Evolutionary conservation across 2,888 invertebrate genomes (phyloP).

Genomic region (Plutella xylostella): DNA sequence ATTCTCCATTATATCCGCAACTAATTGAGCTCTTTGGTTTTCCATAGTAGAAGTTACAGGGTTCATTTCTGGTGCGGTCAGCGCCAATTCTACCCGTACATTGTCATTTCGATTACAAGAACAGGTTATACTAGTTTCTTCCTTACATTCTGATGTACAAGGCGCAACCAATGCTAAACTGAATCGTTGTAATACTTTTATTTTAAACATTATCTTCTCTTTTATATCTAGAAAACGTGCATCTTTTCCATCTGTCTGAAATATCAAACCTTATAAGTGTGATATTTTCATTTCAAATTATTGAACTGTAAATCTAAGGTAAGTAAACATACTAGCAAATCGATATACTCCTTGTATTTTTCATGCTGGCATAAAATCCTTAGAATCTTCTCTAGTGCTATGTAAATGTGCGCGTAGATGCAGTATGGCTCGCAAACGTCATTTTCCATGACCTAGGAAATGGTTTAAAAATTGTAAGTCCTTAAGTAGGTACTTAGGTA

Average conservation of each 20-base stretch:
- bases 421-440: constrained; percentile 59
- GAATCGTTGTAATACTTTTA: constrained; percentile 58
- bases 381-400: constrained; percentile 59
- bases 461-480: constrained; percentile 1
- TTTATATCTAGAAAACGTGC: constrained; percentile 45
- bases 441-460: constrained; percentile 51
- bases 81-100: too few species aligned
- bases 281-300: too few species aligned
- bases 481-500: neutral
- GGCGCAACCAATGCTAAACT: constrained; percentile 51
- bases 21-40: constrained; percentile 46
- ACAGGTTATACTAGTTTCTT: constrained; percentile 23
- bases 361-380: constrained; percentile 47
- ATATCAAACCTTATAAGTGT: neutral
- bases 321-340: constrained; percentile 34
- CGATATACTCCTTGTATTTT: constrained; percentile 50
- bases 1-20: constrained; percentile 56
- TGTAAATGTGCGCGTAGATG: constrained; percentile 56
- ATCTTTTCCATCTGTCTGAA: constrained; percentile 48
- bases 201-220: constrained; percentile 53
- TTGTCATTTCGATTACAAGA: constrained; percentile 42
- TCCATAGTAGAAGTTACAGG: constrained; percentile 38
- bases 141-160: constrained; percentile 35
- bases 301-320: neutral
- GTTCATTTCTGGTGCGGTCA: constrained; percentile 30